A percentile compares a stretch with the other conserved stretches of the same genome.
phyloP scores from a whole-genome alignment of 2,113 vertebrate genomes.

The Chaetops frenatus region DNA sequence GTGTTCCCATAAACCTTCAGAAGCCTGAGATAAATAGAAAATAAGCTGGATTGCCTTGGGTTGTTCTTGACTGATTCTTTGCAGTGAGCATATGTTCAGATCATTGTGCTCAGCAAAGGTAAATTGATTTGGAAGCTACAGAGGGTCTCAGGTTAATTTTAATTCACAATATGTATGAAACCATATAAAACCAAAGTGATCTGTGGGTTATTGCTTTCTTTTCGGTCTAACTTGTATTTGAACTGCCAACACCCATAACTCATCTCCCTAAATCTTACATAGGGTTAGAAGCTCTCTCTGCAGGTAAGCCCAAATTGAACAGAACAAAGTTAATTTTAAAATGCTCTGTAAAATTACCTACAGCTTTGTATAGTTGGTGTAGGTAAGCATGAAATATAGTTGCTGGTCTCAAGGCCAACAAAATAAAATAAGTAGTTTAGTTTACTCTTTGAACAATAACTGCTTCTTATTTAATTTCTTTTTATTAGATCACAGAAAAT shows the following conservation, averaged over 20 bases:
- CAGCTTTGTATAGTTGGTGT: background rate
- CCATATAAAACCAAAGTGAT: background rate
- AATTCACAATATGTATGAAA: background rate
- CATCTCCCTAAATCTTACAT: background rate
- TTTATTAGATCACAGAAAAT: conserved; percentile 80
- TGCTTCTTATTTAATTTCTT: conserved; percentile 4
- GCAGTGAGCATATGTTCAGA: background rate
- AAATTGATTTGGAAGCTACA: background rate
- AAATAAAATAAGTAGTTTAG: background rate
- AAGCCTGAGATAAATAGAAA: background rate
- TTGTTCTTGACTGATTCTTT: background rate
- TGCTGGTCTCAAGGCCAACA: background rate
- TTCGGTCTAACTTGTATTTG: background rate
- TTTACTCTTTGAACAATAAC: conserved; percentile 1
- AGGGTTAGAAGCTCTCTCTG: background rate
- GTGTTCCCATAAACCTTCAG: background rate
- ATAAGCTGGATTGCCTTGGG: background rate
- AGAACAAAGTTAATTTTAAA: background rate
- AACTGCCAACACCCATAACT: background rate
- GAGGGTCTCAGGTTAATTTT: background rate
- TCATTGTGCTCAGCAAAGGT: background rate
- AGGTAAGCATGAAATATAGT: background rate
- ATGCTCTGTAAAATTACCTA: background rate
- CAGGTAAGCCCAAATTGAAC: background rate
- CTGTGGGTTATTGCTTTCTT: background rate